Percentiles rank a stretch among this genome's conserved stretches.
These are phyloP conservation scores for Beroe ovata DNA, from an alignment of 37 sponge, comb jelly and placozoan genomes.

Conservation along the genomic window DNA sequence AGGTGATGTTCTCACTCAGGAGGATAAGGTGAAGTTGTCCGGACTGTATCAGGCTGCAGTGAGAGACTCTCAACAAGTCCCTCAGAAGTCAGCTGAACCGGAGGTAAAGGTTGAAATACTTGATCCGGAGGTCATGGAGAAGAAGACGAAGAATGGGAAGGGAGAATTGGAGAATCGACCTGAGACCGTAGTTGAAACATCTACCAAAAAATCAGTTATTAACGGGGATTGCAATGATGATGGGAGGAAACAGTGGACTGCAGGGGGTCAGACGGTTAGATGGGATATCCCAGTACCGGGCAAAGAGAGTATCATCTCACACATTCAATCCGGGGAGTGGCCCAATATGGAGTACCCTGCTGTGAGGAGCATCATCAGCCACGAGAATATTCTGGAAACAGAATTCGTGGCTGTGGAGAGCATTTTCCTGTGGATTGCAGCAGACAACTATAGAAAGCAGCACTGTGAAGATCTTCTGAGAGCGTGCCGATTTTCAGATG, in stretches of 20 bases:
- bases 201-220: no score
- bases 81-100: neutral
- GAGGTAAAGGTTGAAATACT: neutral
- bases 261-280: neutral
- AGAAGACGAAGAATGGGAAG: no score
- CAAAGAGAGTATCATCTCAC: neutral
- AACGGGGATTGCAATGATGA: no score
- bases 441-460: neutral
- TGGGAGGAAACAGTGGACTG: no score
- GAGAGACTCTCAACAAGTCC: neutral
- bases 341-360: neutral
- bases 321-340: slow-evolving; percentile 24
- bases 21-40: slow-evolving; percentile 15
- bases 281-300: neutral
- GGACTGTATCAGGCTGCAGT: slow-evolving; percentile 27
- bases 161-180: no score
- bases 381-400: slow-evolving; percentile 14
- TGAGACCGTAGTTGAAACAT: no score
- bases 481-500: neutral
- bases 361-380: neutral
- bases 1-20: neutral
- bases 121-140: no score
- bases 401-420: slow-evolving; percentile 51
- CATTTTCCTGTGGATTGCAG: slow-evolving; percentile 55
- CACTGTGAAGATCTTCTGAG: slow-evolving; percentile 18